Conservation (phyloP, 2,113 vertebrate species). For the Psephotus haematonotus region DNA sequence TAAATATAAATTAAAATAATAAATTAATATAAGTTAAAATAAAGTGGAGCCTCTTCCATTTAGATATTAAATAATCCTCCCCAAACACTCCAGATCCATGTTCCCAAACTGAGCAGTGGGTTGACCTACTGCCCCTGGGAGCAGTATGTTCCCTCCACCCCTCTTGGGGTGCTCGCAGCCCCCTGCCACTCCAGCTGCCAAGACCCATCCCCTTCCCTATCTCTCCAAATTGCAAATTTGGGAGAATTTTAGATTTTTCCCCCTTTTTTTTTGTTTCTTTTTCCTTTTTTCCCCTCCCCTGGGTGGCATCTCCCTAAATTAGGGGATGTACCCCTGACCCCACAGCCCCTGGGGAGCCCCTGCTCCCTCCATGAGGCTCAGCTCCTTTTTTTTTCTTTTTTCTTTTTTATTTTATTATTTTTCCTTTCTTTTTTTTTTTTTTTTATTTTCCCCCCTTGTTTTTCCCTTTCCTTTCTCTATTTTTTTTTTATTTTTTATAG, state of each 20-base stretch:
- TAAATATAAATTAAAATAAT: not conserved
- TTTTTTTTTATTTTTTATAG: not conserved
- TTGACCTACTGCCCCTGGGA: not conserved
- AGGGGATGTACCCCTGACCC: not conserved
- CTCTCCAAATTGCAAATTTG: not conserved
- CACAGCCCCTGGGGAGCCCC: not conserved
- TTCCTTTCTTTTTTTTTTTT: not conserved
- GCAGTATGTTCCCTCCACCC: not conserved
- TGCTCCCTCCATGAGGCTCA: not conserved
- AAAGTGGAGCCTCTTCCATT: not conserved
- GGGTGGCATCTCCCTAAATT: not conserved
- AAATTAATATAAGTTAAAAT: not conserved
- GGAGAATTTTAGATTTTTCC: not conserved
- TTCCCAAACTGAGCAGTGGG: not conserved
- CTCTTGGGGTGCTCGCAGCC: not conserved
- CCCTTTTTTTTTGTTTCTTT: not conserved
- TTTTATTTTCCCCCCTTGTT: accelerated
- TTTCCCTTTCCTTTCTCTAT: not conserved
- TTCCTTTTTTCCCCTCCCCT: not conserved
- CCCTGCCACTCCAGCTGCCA: not conserved
- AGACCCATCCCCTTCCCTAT: not conserved
- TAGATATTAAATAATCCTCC: not conserved
- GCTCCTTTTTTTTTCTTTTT: not conserved
- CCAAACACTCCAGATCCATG: not conserved
- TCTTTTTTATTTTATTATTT: not conserved